These are phyloP conservation scores for Melierax canorus DNA, from an alignment of 2,113 vertebrate genomes.

Conservation along the genomic window DNA sequence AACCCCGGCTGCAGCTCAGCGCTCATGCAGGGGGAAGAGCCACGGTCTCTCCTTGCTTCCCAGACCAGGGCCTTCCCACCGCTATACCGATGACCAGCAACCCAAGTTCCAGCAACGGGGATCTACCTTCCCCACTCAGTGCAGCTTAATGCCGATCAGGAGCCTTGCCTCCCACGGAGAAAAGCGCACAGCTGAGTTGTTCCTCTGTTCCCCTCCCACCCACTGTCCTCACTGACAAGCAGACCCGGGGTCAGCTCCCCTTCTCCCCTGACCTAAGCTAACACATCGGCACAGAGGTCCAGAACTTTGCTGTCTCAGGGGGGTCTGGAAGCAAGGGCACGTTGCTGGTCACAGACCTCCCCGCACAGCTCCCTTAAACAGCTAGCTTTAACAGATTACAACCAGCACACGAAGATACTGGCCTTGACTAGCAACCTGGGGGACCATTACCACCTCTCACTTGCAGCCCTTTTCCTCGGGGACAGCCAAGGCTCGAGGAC, in stretches of 20 bases:
- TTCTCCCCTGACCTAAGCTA: not conserved
- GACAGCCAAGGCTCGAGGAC: not conserved
- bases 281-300: accelerated
- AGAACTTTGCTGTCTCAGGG: not conserved
- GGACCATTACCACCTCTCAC: not conserved
- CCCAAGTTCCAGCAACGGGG: accelerated
- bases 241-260: not conserved
- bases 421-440: no score
- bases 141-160: accelerated
- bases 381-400: no score
- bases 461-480: not conserved
- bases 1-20: not conserved
- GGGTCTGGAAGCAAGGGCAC: not conserved
- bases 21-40: not conserved
- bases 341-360: not conserved
- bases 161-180: not conserved
- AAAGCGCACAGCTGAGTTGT: accelerated
- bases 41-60: not conserved
- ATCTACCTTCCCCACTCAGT: not conserved
- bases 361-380: not conserved
- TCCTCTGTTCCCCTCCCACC: not conserved
- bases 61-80: not conserved
- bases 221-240: not conserved
- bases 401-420: accelerated
- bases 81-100: accelerated